These are phyloP conservation scores for Melipona beecheii DNA, from an alignment of 2,888 invertebrate genomes.

Conservation along the genomic window DNA sequence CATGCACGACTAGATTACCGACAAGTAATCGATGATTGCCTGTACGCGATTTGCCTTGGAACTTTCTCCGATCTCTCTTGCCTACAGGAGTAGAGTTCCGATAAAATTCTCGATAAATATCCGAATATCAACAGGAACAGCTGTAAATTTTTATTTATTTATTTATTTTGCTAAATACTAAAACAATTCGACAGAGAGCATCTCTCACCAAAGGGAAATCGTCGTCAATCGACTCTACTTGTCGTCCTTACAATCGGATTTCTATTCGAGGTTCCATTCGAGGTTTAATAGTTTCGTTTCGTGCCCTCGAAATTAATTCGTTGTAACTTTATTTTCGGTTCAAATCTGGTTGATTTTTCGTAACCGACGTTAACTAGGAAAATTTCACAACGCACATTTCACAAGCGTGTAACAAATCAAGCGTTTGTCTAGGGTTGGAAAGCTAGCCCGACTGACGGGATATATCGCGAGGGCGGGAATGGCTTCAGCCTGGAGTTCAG, in stretches of 20 bases:
- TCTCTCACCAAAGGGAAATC: too few relatives aligned
- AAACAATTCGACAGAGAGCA: too few relatives aligned
- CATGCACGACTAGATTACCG: slow-evolving; percentile 22
- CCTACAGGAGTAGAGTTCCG: too few relatives aligned
- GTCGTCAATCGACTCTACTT: not conserved
- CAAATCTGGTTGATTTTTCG: too few relatives aligned
- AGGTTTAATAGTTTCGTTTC: not conserved
- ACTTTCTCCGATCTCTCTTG: not conserved
- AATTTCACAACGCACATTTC: too few relatives aligned
- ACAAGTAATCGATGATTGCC: slow-evolving; percentile 1
- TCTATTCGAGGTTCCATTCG: not conserved
- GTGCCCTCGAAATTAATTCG: too few relatives aligned
- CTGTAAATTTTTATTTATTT: too few relatives aligned
- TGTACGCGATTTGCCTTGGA: not conserved
- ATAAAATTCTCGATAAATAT: too few relatives aligned
- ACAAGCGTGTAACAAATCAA: not conserved
- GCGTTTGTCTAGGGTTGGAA: not conserved
- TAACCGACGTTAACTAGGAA: not conserved
- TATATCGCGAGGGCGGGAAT: slow-evolving; percentile 2
- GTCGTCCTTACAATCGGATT: slow-evolving; percentile 19
- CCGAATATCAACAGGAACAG: too few relatives aligned
- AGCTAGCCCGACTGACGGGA: not conserved
- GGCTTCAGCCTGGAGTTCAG: not conserved
- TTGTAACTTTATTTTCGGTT: too few relatives aligned
- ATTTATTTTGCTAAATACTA: too few relatives aligned